Conservation (phyloP, 1,140 invertebrate species). For the Scaptomyza pallida region DNA sequence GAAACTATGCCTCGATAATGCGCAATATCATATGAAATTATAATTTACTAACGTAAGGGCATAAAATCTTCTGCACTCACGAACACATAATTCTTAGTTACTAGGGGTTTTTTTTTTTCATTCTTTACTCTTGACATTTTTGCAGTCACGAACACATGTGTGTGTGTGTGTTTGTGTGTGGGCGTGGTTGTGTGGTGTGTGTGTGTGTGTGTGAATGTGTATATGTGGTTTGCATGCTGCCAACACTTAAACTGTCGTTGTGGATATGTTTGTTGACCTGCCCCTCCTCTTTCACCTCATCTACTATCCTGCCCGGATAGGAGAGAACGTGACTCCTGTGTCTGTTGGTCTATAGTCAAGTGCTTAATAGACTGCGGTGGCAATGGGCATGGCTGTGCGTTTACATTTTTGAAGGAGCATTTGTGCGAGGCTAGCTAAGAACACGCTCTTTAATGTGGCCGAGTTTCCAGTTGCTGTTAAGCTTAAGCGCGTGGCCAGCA, state of each 20-base stretch:
- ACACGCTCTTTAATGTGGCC: slow-evolving; percentile 36
- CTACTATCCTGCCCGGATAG: background rate
- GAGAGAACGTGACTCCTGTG: slow-evolving; percentile 61
- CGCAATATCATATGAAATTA: background rate
- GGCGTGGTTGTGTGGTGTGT: slow-evolving; percentile 16
- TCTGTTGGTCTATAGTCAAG: slow-evolving; percentile 13
- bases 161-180: slow-evolving; percentile 33
- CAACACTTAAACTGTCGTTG: slow-evolving; percentile 65
- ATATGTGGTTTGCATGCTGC: slow-evolving; percentile 69
- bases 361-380: slow-evolving; percentile 7
- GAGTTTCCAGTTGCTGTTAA: slow-evolving; percentile 29
- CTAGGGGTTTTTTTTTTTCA: background rate
- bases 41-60: background rate
- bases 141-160: slow-evolving; percentile 42
- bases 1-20: no score
- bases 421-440: slow-evolving; percentile 1
- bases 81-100: background rate
- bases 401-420: slow-evolving; percentile 50
- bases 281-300: background rate
- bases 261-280: slow-evolving; percentile 41
- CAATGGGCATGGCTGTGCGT: slow-evolving; percentile 8
- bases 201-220: slow-evolving; percentile 37
- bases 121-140: slow-evolving; percentile 34
- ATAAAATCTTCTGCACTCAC: background rate
- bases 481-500: slow-evolving; percentile 30